phyloP scores from a whole-genome alignment of 2,797 vertebrate genomes.

The Trichosurus vulpecula region DNA sequence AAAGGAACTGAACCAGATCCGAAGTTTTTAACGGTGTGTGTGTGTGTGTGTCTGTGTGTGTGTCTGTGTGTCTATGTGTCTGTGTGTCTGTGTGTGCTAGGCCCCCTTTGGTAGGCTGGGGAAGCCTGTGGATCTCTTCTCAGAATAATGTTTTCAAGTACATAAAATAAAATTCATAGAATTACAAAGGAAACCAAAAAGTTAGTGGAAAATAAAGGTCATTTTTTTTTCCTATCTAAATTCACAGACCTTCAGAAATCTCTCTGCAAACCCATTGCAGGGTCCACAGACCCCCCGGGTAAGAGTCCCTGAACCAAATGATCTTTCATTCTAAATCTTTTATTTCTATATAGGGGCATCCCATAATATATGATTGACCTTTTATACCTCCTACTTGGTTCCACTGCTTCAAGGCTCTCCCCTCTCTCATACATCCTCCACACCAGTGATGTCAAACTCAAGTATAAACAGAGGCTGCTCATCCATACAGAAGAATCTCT shows the following conservation, averaged over 20 bases:
- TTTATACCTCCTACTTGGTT: background rate
- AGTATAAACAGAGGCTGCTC: background rate
- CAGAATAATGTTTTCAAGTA: background rate
- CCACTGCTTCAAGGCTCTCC: background rate
- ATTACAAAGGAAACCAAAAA: background rate
- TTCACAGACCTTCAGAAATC: background rate
- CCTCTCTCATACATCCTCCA: background rate
- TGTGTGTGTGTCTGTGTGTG: background rate
- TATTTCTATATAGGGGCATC: background rate
- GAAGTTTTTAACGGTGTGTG: background rate
- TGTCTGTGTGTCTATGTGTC: background rate
- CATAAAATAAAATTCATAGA: background rate
- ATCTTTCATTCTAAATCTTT: background rate
- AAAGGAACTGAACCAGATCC: background rate
- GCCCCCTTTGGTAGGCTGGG: background rate
- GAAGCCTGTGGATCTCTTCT: background rate
- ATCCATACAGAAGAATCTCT: background rate
- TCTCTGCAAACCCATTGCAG: background rate
- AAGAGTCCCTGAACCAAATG: background rate
- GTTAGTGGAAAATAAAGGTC: background rate
- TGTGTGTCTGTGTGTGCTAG: background rate
- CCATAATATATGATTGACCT: background rate
- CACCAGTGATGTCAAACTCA: background rate
- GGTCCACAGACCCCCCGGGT: background rate
- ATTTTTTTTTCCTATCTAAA: background rate